These are phyloP conservation scores for Rostratula benghalensis DNA, from an alignment of 2,113 vertebrate genomes.

Conservation along the genomic window DNA sequence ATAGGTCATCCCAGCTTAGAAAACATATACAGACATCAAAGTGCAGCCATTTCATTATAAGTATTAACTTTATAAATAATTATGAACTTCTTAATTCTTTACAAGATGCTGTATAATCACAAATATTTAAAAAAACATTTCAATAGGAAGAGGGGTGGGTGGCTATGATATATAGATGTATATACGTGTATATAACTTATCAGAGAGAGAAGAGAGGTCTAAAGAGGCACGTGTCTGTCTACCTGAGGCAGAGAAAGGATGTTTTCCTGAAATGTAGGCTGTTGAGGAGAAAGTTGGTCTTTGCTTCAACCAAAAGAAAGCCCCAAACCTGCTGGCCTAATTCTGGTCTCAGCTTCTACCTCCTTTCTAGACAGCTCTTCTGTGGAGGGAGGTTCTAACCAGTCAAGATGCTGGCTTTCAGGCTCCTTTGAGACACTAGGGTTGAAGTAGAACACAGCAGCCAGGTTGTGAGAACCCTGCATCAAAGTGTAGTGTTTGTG, in stretches of 20 bases:
- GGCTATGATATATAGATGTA: not conserved
- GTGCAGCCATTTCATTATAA: slow-evolving; percentile 74
- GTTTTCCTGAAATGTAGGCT: not conserved
- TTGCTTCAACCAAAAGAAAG: not conserved
- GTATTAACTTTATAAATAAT: slow-evolving; percentile 81
- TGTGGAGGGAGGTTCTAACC: not conserved
- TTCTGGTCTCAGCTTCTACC: not conserved
- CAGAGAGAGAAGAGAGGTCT: not conserved
- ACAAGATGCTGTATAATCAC: slow-evolving; percentile 55
- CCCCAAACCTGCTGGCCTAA: not conserved
- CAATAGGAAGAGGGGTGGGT: not conserved
- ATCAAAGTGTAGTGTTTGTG: accelerated
- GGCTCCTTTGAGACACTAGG: not conserved
- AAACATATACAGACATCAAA: slow-evolving; percentile 78
- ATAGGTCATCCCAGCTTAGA: slow-evolving; percentile 79
- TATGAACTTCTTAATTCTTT: slow-evolving; percentile 75
- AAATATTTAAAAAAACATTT: slow-evolving; percentile 23
- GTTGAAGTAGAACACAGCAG: accelerated
- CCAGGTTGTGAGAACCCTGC: not conserved
- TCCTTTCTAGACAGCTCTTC: not conserved
- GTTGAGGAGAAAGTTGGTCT: not conserved
- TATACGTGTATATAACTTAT: not conserved
- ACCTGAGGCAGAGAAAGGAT: not conserved
- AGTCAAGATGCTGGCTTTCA: not conserved
- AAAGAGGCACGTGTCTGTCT: not conserved